Base-by-base conservation (phyloP, 1,140 invertebrate genomes). In the Ooceraea biroi region DNA sequence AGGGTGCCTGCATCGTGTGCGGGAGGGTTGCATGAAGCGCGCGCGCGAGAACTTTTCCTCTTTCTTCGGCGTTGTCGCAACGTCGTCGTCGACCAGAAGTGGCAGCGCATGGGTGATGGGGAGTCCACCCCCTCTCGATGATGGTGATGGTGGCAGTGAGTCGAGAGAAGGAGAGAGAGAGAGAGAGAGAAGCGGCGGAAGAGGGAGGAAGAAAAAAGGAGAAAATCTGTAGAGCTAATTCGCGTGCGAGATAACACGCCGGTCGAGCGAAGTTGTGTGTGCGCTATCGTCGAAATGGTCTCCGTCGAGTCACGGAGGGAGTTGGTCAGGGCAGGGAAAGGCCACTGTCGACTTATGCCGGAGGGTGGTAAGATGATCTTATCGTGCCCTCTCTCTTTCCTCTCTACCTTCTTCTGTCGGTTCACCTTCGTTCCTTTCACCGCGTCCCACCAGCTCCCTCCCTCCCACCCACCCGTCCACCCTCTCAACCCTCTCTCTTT, bases 181-280 rank as follows among this genome's bases (percentile, higher is more conserved):
- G 41, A 55, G 19, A 58, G n/a, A 30, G 10, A 46, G 14, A 12
- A 14, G 19, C 50, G 30, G 48, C 44, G 27, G 68, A 65, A 50
- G 69, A n/a, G 61, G 69, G 25, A 72, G 48, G 65, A 12, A 25
- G 57, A 82, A 86, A 88, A 88, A 89, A 92, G 88, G 85, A 86
- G 84, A 90, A 93, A 92, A 93, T 93, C 92, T 91, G 91, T 92
- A 89, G 91, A 85, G 93, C 93, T 94, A 94, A 94, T 94, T 94
- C 92, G 93, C 93, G 93, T 94, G 94, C 90, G 85, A 94, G 94
- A 94, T 94, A 94, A 94, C 91, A 88, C 86, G 84, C 68, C 83
- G 85, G 69, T 58, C 86, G 83, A 55, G 69, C 25, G 41, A 63
- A 66, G 87, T 76, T 74, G 76, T 89, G 76, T 78, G 86, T 89